Conservation (phyloP, 2,113 vertebrate species). For the Thomomys bottae region DNA sequence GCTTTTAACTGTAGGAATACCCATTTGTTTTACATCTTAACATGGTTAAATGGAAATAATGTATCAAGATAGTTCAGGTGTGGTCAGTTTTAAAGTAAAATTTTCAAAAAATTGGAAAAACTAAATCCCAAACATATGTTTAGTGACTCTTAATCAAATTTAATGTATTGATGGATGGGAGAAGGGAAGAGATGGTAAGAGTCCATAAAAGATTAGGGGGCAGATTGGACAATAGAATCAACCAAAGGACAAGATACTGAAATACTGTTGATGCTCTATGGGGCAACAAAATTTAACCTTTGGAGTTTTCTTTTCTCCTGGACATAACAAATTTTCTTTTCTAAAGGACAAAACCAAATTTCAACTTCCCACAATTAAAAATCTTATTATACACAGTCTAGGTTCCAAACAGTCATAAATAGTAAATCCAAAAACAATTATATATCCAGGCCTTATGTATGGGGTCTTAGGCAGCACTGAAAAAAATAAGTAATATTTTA, state of each 20-base stretch:
- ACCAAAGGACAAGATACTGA: neutral
- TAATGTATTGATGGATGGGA: neutral
- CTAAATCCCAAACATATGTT: neutral
- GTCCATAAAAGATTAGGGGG: too few relatives aligned
- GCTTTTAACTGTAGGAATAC: neutral
- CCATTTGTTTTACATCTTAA: neutral
- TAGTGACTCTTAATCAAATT: neutral
- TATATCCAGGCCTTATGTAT: neutral
- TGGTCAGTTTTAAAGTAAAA: neutral
- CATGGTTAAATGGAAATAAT: neutral
- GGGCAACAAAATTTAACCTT: neutral
- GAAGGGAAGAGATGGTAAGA: neutral
- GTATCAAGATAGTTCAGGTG: neutral
- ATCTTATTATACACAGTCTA: neutral
- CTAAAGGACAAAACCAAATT: neutral
- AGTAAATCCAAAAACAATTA: neutral
- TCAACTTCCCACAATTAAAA: neutral
- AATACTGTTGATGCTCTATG: neutral
- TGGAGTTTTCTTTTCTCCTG: neutral
- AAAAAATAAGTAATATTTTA: neutral
- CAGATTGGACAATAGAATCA: neutral
- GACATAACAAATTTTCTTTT: neutral
- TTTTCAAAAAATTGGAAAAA: constrained; percentile 2
- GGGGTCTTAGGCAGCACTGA: neutral
- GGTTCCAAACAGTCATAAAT: neutral